Evolutionary conservation across 1,140 invertebrate species (phyloP).

Genomic region (Penaeus indicus): DNA sequence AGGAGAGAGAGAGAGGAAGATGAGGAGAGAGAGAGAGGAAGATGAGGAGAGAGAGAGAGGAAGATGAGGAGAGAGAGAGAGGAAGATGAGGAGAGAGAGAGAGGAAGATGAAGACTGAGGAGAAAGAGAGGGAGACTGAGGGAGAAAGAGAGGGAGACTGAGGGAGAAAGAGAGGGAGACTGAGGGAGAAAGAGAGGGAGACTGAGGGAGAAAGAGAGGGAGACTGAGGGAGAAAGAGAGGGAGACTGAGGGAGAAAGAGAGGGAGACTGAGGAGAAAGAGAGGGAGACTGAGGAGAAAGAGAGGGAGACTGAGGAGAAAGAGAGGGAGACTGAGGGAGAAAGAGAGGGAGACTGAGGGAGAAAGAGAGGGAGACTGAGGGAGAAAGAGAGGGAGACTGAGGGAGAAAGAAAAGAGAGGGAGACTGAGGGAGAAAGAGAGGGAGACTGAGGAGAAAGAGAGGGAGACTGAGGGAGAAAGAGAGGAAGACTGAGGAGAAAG

Average conservation of each 20-base stretch:
- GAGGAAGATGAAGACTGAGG: background rate
- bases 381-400: conserved; percentile 7
- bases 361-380: background rate
- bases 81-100: background rate
- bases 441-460: background rate
- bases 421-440: background rate
- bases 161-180: conserved; percentile 4
- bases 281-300: background rate
- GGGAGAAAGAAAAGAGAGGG: background rate
- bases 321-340: background rate
- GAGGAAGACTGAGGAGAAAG: background rate
- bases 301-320: background rate
- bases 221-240: background rate
- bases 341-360: background rate
- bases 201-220: background rate
- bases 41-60: conserved; percentile 4
- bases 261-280: background rate
- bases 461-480: background rate
- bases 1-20: conserved; percentile 3
- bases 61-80: conserved; percentile 19
- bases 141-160: background rate
- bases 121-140: background rate
- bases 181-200: background rate
- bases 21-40: conserved; percentile 1
- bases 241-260: background rate